A percentile compares a stretch with the other conserved stretches of the same genome.
Evolutionary conservation across 2,113 vertebrate species (phyloP).

Genomic region (Cephalopterus ornatus): DNA sequence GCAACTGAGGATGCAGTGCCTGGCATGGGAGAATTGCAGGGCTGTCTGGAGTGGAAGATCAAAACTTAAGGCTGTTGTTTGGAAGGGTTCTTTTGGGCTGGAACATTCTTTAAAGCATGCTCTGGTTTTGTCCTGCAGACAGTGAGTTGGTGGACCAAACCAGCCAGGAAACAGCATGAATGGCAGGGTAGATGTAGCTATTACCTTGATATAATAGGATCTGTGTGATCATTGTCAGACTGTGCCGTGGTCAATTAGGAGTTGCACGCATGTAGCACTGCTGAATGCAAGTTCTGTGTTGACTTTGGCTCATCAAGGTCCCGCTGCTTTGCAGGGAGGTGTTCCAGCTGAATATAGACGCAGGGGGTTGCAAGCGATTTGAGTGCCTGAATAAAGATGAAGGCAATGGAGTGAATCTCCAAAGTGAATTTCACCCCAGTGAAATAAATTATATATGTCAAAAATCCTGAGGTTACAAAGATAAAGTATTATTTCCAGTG

Average conservation of each 20-base stretch:
- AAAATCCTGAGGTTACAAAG: background rate
- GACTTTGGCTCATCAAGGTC: background rate
- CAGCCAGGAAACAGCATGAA: fast-evolving
- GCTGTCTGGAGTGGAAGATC: background rate
- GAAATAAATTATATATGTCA: background rate
- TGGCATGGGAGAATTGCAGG: fast-evolving
- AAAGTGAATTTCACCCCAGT: background rate
- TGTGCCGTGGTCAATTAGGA: background rate
- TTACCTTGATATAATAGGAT: background rate
- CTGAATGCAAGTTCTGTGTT: background rate
- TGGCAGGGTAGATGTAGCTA: background rate
- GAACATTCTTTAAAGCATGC: fast-evolving
- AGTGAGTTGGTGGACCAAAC: background rate
- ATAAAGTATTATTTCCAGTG: background rate
- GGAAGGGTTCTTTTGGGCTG: background rate
- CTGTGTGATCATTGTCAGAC: background rate
- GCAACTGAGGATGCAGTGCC: background rate
- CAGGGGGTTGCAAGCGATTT: background rate
- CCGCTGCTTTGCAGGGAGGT: background rate
- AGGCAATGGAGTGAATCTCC: background rate
- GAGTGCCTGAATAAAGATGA: background rate
- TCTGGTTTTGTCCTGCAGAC: background rate
- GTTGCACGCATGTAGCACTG: background rate
- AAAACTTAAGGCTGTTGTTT: background rate
- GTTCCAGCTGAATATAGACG: background rate